Conservation (phyloP, 2,113 vertebrate species). For the Labrus mixtus region DNA sequence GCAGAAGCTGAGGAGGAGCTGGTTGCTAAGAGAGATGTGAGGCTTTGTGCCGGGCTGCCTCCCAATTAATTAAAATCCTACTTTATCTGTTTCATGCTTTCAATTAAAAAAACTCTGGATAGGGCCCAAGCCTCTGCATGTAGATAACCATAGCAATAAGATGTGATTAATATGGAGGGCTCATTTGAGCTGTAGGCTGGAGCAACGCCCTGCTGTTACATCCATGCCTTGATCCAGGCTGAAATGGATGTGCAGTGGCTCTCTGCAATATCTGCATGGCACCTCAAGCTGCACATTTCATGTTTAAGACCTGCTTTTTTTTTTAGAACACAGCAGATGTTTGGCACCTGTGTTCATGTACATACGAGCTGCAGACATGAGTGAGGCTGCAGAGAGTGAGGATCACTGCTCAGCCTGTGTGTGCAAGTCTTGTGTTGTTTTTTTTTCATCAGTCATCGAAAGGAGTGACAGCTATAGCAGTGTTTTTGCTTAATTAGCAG, state of each 20-base stretch:
- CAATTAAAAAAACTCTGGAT: constrained; percentile 78
- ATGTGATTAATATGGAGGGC: constrained; percentile 66
- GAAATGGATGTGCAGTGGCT: neutral
- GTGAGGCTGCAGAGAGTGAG: constrained; percentile 12
- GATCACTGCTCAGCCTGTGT: constrained; percentile 18
- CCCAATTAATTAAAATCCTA: constrained; percentile 81
- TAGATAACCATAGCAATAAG: constrained; percentile 76
- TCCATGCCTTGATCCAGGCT: constrained; percentile 44
- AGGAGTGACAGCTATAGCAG: constrained; percentile 45
- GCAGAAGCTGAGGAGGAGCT: constrained; percentile 73
- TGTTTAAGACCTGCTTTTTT: constrained; percentile 53
- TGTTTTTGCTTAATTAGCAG: constrained; percentile 71
- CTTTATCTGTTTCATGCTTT: constrained; percentile 82
- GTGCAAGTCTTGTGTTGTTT: constrained; percentile 31
- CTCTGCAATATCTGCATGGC: constrained; percentile 35
- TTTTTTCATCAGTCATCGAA: constrained; percentile 50
- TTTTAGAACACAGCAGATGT: constrained; percentile 61
- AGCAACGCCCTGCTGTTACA: constrained; percentile 58
- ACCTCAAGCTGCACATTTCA: constrained; percentile 61
- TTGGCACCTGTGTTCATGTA: constrained; percentile 55
- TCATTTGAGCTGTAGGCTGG: constrained; percentile 48
- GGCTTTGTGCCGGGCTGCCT: constrained; percentile 71
- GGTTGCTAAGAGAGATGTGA: constrained; percentile 76
- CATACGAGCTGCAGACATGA: constrained; percentile 26
- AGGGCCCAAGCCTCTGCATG: constrained; percentile 62